Conservation (phyloP, 2,888 invertebrate species). For the Chromoteleia sp. region DNA sequence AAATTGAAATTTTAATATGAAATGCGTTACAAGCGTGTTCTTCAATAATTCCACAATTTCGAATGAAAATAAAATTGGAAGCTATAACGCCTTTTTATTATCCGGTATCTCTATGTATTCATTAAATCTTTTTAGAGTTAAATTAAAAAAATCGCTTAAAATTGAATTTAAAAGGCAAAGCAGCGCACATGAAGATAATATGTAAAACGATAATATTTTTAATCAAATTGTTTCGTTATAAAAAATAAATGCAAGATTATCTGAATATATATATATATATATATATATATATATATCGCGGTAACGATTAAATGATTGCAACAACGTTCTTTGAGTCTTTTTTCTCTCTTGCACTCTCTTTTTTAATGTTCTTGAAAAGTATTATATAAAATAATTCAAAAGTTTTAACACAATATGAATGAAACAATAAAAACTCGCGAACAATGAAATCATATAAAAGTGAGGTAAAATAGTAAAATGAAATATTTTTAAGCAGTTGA, state of each 20-base stretch:
- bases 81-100: neutral
- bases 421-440: constrained; percentile 56
- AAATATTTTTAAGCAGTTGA: constrained; percentile 51
- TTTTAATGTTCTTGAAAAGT: constrained; percentile 37
- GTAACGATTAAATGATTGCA: constrained; percentile 4
- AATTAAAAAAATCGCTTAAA: neutral
- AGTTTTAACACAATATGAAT: constrained; percentile 54
- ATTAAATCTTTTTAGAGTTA: neutral
- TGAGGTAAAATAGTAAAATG: constrained; percentile 33
- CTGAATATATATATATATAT: too few species aligned
- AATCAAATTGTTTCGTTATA: neutral
- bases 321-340: neutral
- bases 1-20: constrained; percentile 7
- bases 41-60: neutral
- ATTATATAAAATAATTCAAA: constrained; percentile 47
- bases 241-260: constrained; percentile 2
- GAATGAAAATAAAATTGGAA: constrained; percentile 4
- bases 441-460: constrained; percentile 50
- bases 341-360: neutral
- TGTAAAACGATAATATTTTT: neutral
- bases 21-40: too few species aligned
- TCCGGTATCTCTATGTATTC: too few species aligned
- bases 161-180: neutral
- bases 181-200: neutral
- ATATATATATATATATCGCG: too few species aligned